Conservation (phyloP, 2,797 vertebrate species). For the Bradypodion ventrale region DNA sequence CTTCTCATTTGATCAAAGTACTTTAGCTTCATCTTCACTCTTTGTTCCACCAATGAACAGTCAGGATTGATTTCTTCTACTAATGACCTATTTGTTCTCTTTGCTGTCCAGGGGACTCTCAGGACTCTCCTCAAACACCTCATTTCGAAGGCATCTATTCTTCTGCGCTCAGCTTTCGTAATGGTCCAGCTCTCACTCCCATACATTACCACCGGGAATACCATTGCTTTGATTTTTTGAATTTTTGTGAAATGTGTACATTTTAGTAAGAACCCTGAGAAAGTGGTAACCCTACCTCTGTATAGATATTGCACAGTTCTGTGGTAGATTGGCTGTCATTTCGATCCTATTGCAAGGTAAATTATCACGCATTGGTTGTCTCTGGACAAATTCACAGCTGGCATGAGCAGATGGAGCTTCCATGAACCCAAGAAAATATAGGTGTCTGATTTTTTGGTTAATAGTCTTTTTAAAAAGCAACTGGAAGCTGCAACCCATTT, state of each 20-base stretch:
- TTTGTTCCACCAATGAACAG: too few relatives aligned
- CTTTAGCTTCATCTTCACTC: too few relatives aligned
- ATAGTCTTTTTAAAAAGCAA: neutral
- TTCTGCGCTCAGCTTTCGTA: too few relatives aligned
- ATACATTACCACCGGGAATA: too few relatives aligned
- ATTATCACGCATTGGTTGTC: slow-evolving; percentile 25
- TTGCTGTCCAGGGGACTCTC: too few relatives aligned
- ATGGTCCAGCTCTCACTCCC: too few relatives aligned
- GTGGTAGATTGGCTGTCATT: slow-evolving; percentile 28
- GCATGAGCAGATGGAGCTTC: slow-evolving; percentile 39
- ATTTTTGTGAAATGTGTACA: neutral
- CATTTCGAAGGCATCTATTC: too few relatives aligned
- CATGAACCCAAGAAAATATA: slow-evolving; percentile 22
- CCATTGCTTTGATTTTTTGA: too few relatives aligned
- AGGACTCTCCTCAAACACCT: too few relatives aligned
- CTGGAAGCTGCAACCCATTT: slow-evolving; percentile 21
- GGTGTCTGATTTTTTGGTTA: neutral
- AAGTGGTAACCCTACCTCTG: slow-evolving; percentile 3
- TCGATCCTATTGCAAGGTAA: slow-evolving; percentile 55
- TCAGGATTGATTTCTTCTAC: too few relatives aligned
- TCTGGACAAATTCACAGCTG: slow-evolving; percentile 39
- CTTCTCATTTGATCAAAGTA: too few relatives aligned
- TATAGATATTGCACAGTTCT: neutral
- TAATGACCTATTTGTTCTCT: too few relatives aligned
- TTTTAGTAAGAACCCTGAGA: slow-evolving; percentile 32